Base-by-base conservation (phyloP, 2,888 invertebrate genomes). In the Leptopterna dolabrata region DNA sequence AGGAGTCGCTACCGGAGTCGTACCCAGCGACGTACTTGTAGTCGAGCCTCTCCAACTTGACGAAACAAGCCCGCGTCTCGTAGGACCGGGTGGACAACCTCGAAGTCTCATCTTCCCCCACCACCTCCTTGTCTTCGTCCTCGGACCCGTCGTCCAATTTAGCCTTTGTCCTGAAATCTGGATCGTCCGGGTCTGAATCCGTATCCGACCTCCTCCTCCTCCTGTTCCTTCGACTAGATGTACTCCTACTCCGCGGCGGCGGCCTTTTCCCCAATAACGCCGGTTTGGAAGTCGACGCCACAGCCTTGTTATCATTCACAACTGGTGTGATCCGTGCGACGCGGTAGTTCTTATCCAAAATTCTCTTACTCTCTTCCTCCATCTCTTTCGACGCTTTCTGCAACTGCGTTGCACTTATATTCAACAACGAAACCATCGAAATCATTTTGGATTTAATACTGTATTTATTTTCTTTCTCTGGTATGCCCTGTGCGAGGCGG, bases 361-460 rank as follows among this genome's bases (percentile, higher is more conserved):
- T 86, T n/a, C 47, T 55, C 24, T 76, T 76, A 78, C 86, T 86
- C 19, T 86, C 86, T 27, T 83, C 78, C 71, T 87, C 82, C 82
- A 87, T 87, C 47, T 87, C 87, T 63, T 87, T 87, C 13, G 81
- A 82, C n/a, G 82, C 87, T 47, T 87, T 81, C 36, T 82, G 87
- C 36, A 87, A 30, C 47, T 87, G 87, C 0, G 81, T 82, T 3
- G 87, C 81, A 41, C 87, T 82, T 14, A 87, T 87, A 51, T 87
- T 87, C 36, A 87, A 29, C 16, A 87, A 73, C 6, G 82, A 82
- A 19, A 82, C 82, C 73, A 87, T 45, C 9, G 82, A 82, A 51
- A 87, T 87, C 78, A 87, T 63, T 51, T 87, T 87, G 9, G 87
- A 87, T 82, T 87, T 87, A 30, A 87, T 87, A 43, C 73, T 87